Evolutionary conservation across 2,113 vertebrate genomes (phyloP).

Genomic region (Oryzias celebensis): DNA sequence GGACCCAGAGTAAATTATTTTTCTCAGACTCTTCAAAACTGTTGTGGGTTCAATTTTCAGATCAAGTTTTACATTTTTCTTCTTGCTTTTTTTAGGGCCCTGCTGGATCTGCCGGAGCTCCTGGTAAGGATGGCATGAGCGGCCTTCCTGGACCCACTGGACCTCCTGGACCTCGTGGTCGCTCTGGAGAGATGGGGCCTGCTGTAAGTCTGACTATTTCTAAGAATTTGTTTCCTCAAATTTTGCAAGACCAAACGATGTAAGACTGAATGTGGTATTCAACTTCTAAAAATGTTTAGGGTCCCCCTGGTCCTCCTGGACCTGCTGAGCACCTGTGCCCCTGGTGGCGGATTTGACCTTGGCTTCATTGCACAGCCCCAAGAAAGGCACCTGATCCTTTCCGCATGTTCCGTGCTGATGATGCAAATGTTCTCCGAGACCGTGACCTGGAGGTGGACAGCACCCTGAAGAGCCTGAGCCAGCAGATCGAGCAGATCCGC

Average conservation of each 20-base stretch:
- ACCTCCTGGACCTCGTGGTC: conserved; percentile 94
- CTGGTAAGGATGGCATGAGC: conserved; percentile 93
- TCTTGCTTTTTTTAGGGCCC: conserved; percentile 80
- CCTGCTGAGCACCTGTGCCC: conserved; percentile 87
- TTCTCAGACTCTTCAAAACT: background rate
- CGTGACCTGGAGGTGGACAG: conserved; percentile 96
- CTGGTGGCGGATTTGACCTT: conserved; percentile 91
- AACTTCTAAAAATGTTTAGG: conserved; percentile 71
- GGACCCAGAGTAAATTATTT: conserved; percentile 88
- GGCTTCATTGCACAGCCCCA: conserved; percentile 93
- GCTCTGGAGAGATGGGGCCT: conserved; percentile 91
- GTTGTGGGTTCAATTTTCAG: conserved; percentile 7
- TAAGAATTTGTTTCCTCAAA: background rate
- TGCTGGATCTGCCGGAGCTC: conserved; percentile 82
- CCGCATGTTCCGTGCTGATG: conserved; percentile 90
- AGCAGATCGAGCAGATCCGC: conserved; percentile 98
- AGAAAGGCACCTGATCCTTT: conserved; percentile 90
- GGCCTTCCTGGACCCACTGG: conserved; percentile 94
- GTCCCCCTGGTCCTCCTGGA: conserved; percentile 89
- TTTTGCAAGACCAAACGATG: too few relatives aligned
- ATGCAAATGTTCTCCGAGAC: conserved; percentile 93
- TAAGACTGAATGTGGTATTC: background rate
- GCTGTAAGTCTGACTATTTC: conserved; percentile 78
- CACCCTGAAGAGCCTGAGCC: conserved; percentile 97
- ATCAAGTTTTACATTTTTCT: conserved; percentile 2